Evolutionary conservation across 2,797 vertebrate species (phyloP), one percentile per base, ranked within the genome.

Genomic region (Neosilurus hyrtlii): DNA sequence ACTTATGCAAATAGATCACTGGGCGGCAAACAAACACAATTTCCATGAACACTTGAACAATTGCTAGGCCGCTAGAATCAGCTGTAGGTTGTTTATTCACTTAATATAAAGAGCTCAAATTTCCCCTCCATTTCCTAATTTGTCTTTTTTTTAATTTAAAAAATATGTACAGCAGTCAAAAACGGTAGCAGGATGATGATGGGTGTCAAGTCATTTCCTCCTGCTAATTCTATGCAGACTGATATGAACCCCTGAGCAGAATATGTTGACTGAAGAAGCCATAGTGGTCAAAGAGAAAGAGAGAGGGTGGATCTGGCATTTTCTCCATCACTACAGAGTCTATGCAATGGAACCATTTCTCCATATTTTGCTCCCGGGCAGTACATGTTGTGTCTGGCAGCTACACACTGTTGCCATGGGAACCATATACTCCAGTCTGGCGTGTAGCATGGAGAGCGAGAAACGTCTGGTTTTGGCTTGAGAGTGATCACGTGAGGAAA

Each of bases 381-480:
- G 90, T 89, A 88, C 92, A 90, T 88, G 89, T 85, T 87, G 86
- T 92, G 92, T 91, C 90, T 88, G 83, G 66, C 82, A 85, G 93
- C 91, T 92, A 92, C 90, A 89, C 82, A 83, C 86, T 87, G 93
- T 95, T 94, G 89, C 94, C 93, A 92, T 90, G 93, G 94, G 87
- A 94, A 95, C 93, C 16, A 79, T 88, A 88, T 87, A 89, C 91
- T 91, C 89, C 89, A 91, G 89, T 90, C 87, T 88, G 85, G 87
- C 89, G 90, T 78, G 61, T 78, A 52, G 4, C 88, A 35, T 11
- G 88, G 82, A 79, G 86, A 81, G 24, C 49, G 18, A 22, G 30
- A n/a, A 12, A 61, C 0, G 56, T 81, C 67, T 72, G 35, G n/a
- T 52, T 51, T 62, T 22, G 20, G 26, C 43, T 16, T 63, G 22